These are phyloP conservation scores for Sinelater perroti DNA, from an alignment of 2,888 invertebrate genomes.

Conservation along the genomic window DNA sequence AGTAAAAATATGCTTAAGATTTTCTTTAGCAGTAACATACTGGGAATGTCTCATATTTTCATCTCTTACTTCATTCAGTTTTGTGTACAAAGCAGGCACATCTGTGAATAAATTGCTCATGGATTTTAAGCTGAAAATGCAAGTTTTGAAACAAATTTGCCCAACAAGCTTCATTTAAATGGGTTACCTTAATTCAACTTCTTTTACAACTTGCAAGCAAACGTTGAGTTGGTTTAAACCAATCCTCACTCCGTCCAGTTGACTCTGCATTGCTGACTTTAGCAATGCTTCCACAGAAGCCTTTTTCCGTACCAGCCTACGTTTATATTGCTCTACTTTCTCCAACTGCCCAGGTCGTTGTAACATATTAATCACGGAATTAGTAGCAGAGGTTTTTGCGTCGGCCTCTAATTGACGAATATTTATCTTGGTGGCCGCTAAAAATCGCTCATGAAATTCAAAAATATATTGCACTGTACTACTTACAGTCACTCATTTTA, in stretches of 20 bases:
- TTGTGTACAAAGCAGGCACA: conserved; percentile 81
- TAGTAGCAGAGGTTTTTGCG: conserved; percentile 79
- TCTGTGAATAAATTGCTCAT: conserved; percentile 78
- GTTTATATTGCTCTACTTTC: conserved; percentile 83
- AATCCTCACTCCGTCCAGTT: conserved; percentile 94
- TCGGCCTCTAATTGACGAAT: conserved; percentile 80
- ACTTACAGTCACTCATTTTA: conserved; percentile 21
- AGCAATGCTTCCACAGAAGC: conserved; percentile 93
- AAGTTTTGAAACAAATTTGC: neutral
- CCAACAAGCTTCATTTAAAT: neutral
- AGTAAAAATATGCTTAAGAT: conserved; percentile 96
- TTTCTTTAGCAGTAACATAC: conserved; percentile 97
- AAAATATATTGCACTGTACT: neutral
- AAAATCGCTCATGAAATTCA: neutral
- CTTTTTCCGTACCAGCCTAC: conserved; percentile 78
- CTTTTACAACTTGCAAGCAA: conserved; percentile 85
- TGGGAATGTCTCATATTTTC: conserved; percentile 96
- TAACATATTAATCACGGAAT: conserved; percentile 90
- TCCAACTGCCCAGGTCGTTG: conserved; percentile 96
- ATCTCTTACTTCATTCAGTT: conserved; percentile 84
- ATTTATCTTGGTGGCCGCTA: conserved; percentile 48
- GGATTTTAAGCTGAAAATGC: conserved; percentile 71
- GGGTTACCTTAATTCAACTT: conserved; percentile 67
- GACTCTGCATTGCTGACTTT: conserved; percentile 98
- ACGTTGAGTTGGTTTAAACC: conserved; percentile 90